Evolutionary conservation across 2,113 vertebrate genomes (phyloP), one percentile per base, ranked within the genome.

Genomic region (Ceyx cyanopectus): DNA sequence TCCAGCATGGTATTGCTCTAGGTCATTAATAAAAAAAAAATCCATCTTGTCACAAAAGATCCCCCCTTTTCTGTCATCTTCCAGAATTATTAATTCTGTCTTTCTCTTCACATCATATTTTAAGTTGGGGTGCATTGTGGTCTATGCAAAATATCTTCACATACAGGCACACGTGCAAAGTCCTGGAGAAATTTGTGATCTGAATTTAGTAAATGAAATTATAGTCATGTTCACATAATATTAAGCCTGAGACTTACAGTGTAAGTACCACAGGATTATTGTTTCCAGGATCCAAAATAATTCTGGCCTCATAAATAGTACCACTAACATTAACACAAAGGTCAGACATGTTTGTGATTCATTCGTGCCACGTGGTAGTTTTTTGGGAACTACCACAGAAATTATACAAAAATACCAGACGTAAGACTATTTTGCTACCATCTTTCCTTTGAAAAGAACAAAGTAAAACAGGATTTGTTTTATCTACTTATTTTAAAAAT

Each of bases 271-370:
- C 50, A 73, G 46, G 40, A 89, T 69, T 89, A 62, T 57, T 0
- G 1, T 89, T 92, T 89, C 46, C 70, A 87, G 51, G 19, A 70
- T 51, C 63, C 74, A 82, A 4, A 85, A 80, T 69, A 94, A 73
- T 66, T 87, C 75, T 80, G 54, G 81, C 60, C 29, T 60, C 57
- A 85, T 67, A 95, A 93, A 85, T 12, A 93, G 29, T 34, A 74
- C 66, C 74, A 70, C 29, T 94, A 86, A 67, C 15, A 63, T 88
- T 77, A 74, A 89, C 73, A 88, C 63, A 91, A 60, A 91, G 56
- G 67, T 87, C 70, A 92, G 88, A 65, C 37, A 43, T 29, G 29
- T 82, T 87, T 89, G 63, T 93, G 78, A 92, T 69, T 87, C 46
- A 80, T 72, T 89, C 66, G 75, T 67, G 56, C 63, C 87, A 73